Percentiles rank a stretch among this genome's conserved stretches.
Conservation (phyloP, 2,888 invertebrate species). For the Hedya salicella region DNA sequence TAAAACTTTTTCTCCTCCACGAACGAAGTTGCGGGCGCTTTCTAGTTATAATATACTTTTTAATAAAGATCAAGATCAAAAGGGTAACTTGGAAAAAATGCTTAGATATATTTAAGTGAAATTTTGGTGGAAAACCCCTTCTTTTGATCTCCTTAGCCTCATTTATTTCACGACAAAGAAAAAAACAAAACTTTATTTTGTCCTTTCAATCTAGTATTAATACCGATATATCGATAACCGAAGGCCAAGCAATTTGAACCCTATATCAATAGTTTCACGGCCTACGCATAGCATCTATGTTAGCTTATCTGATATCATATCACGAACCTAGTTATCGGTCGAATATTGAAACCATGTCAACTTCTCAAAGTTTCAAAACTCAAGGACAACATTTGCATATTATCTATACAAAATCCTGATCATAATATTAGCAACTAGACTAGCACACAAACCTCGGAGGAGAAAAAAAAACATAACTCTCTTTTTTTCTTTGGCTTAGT, state of each 20-base stretch:
- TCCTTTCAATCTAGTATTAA: neutral
- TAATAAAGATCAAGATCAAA: too few relatives aligned
- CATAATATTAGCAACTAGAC: neutral
- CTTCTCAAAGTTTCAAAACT: neutral
- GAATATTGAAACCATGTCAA: neutral
- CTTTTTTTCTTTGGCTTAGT: too few relatives aligned
- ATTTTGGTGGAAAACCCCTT: too few relatives aligned
- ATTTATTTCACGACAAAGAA: neutral
- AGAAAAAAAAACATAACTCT: too few relatives aligned
- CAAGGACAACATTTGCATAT: conserved; percentile 20
- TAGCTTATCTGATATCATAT: conserved; percentile 20
- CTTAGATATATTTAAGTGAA: too few relatives aligned
- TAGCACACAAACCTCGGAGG: too few relatives aligned
- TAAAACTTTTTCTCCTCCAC: too few relatives aligned
- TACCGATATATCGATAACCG: neutral
- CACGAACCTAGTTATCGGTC: conserved; percentile 20
- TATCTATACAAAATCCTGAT: neutral
- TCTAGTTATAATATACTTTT: too few relatives aligned
- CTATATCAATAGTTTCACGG: neutral
- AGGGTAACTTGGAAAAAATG: too few relatives aligned
- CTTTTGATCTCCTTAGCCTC: too few relatives aligned
- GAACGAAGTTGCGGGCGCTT: too few relatives aligned
- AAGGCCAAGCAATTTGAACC: neutral
- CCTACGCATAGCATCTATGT: neutral
- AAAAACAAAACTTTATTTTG: conserved; percentile 8